These are phyloP conservation scores for Huso huso DNA, from an alignment of 2,797 vertebrate species.

Conservation along the genomic window DNA sequence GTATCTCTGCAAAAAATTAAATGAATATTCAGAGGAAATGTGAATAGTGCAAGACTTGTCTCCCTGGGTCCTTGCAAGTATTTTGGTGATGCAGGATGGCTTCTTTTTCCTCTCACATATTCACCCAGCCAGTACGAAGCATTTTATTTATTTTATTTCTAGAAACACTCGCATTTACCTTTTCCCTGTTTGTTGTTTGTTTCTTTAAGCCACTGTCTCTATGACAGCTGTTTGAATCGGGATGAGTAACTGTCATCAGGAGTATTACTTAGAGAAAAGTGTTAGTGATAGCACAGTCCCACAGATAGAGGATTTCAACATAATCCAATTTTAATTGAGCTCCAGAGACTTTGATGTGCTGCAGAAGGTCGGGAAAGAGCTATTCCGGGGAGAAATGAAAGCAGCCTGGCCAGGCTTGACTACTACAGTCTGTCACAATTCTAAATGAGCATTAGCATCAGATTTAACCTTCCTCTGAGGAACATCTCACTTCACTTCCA, in stretches of 20 bases:
- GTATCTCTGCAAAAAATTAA: too few relatives aligned
- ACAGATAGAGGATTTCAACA: conserved; percentile 83
- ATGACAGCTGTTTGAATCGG: conserved; percentile 94
- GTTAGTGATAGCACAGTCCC: conserved; percentile 68
- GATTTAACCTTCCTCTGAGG: conserved; percentile 76
- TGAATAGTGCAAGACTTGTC: too few relatives aligned
- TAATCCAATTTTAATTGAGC: conserved; percentile 99
- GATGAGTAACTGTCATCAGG: conserved; percentile 89
- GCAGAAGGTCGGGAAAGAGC: conserved; percentile 78
- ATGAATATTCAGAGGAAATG: too few relatives aligned
- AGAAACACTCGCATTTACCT: conserved; percentile 59
- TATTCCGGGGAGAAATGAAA: conserved; percentile 99
- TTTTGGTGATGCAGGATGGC: too few relatives aligned
- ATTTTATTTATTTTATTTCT: conserved; percentile 39
- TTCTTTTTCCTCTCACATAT: too few relatives aligned
- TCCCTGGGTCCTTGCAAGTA: too few relatives aligned
- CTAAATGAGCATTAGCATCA: conserved; percentile 92
- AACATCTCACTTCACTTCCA: conserved; percentile 63
- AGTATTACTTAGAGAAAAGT: conserved; percentile 82
- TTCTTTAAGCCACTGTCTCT: conserved; percentile 70
- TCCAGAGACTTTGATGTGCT: conserved; percentile 94
- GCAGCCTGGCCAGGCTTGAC: conserved; percentile 67
- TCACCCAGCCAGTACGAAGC: too few relatives aligned
- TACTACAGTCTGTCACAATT: conserved; percentile 81
- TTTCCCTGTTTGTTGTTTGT: conserved; percentile 61